These are phyloP conservation scores for Vireo griseus DNA, from an alignment of 2,797 vertebrate genomes.

Conservation along the genomic window DNA sequence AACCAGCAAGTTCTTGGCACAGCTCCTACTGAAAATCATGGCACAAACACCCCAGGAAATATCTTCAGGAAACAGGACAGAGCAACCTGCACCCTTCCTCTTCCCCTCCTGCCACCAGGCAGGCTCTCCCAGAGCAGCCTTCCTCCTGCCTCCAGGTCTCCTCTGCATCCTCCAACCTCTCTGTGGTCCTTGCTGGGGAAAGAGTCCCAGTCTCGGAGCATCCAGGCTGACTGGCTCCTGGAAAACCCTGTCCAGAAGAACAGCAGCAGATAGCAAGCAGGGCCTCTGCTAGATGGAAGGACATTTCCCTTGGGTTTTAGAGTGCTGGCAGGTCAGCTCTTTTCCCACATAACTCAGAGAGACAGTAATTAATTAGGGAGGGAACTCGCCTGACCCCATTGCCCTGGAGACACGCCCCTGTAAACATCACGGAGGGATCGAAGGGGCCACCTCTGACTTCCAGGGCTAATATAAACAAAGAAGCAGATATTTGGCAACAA, in stretches of 20 bases:
- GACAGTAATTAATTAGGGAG: constrained; percentile 51
- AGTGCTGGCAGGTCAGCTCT: not conserved
- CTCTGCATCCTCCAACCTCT: fast-evolving
- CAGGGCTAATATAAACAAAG: constrained; percentile 42
- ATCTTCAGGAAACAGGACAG: not conserved
- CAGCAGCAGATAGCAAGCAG: not conserved
- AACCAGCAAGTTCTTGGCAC: not conserved
- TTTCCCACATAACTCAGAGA: constrained; percentile 61
- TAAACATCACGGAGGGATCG: not conserved
- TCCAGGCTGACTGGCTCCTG: not conserved
- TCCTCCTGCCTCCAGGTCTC: not conserved
- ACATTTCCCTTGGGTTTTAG: constrained; percentile 8
- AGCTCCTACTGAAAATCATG: not conserved
- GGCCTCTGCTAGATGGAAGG: not conserved
- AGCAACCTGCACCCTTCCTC: not conserved
- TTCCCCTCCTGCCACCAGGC: not conserved
- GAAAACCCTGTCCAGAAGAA: not conserved
- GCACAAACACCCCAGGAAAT: not conserved
- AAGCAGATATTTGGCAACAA: constrained; percentile 12
- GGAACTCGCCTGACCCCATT: constrained; percentile 36
- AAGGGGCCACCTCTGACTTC: constrained; percentile 41
- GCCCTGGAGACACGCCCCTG: constrained; percentile 39
- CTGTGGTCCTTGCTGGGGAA: not conserved
- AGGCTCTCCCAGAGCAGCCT: not conserved
- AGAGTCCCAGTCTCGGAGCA: fast-evolving